phyloP scores from a whole-genome alignment of 1,140 invertebrate genomes.

The Samia ricini region DNA sequence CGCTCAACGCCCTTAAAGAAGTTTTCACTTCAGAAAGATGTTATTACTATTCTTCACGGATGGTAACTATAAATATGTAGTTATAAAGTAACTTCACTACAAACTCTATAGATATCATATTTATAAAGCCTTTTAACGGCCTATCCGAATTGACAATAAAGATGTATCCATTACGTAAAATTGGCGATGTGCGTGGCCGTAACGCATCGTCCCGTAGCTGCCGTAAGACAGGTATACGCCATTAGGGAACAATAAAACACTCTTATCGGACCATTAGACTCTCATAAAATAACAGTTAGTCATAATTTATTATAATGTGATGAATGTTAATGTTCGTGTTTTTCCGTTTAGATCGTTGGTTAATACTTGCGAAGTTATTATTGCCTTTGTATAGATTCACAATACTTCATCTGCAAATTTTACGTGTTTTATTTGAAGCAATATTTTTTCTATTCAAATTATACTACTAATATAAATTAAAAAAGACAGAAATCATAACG shows the following conservation, averaged over 20 bases:
- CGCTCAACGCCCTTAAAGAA: no score
- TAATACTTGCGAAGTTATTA: slow-evolving; percentile 7
- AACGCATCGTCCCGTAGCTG: slow-evolving; percentile 55
- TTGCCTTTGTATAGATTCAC: slow-evolving; percentile 8
- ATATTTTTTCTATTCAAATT: no score
- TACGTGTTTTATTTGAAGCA: no score
- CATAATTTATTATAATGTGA: slow-evolving; percentile 72
- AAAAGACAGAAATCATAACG: no score
- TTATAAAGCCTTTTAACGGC: slow-evolving; percentile 14
- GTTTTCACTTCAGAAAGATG: no score
- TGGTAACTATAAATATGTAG: background rate
- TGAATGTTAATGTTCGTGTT: slow-evolving; percentile 71
- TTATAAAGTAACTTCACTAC: background rate
- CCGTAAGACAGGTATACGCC: slow-evolving; percentile 73
- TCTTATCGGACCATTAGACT: slow-evolving; percentile 73
- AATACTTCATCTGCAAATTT: background rate
- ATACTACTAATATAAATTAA: no score
- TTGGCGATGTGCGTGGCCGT: slow-evolving; percentile 64
- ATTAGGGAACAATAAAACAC: slow-evolving; percentile 76
- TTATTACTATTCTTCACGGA: no score
- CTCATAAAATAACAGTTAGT: slow-evolving; percentile 77
- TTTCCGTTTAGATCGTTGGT: slow-evolving; percentile 35
- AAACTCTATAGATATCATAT: slow-evolving; percentile 1
- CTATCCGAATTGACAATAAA: slow-evolving; percentile 53
- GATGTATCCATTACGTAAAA: slow-evolving; percentile 66